These are phyloP conservation scores for Tricholauxania praeusta DNA, from an alignment of 2,888 invertebrate species.

Conservation along the genomic window DNA sequence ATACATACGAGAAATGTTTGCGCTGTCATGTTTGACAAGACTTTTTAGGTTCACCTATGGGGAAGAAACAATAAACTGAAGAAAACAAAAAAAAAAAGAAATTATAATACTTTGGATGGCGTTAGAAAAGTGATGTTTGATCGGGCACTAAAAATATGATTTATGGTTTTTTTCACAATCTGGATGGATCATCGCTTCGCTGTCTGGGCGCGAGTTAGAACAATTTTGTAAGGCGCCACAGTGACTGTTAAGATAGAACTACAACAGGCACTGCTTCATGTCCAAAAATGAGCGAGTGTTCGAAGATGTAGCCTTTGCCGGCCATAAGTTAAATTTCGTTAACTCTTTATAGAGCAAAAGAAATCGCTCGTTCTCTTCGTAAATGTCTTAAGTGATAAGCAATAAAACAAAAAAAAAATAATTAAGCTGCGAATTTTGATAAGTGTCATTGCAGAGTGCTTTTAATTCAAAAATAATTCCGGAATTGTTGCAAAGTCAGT, in stretches of 20 bases:
- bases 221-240: background rate
- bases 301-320: too few relatives aligned
- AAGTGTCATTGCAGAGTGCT: too few relatives aligned
- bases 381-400: too few relatives aligned
- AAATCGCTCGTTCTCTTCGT: too few relatives aligned
- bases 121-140: constrained; percentile 20
- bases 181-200: background rate
- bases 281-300: too few relatives aligned
- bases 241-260: background rate
- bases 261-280: background rate
- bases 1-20: constrained; percentile 3
- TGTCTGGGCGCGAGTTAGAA: background rate
- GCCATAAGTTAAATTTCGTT: too few relatives aligned
- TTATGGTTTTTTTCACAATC: constrained; percentile 1
- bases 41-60: constrained; percentile 3
- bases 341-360: too few relatives aligned
- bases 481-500: too few relatives aligned
- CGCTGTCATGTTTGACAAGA: constrained; percentile 28
- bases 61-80: background rate
- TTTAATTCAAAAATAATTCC: too few relatives aligned
- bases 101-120: constrained; percentile 19
- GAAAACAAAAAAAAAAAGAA: background rate
- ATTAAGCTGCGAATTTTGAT: too few relatives aligned
- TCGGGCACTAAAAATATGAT: constrained; percentile 14
- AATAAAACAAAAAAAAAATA: too few relatives aligned